Base-by-base conservation (phyloP, 2,113 vertebrate species). In the Lophura nycthemera region DNA sequence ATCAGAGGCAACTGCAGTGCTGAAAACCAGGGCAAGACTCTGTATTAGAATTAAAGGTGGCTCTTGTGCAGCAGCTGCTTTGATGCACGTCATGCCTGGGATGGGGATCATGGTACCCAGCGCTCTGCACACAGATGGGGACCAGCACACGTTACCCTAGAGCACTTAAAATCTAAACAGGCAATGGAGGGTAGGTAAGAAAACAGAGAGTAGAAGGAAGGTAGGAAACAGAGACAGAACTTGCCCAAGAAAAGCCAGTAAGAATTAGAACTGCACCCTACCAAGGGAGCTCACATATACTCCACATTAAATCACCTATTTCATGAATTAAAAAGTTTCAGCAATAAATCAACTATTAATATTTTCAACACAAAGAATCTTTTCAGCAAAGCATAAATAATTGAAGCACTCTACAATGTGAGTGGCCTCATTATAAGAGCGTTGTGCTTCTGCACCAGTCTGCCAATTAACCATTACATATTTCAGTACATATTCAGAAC, bases 21-120 rank as follows among this genome's bases (percentile, higher is more conserved):
- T 95, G 77, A 79, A 96, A 96, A 91, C 25, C 65, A 91, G 92
- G 18, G 24, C 34, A 74, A 95, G 16, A n/a, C 12, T 40, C 32
- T 73, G 29, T 30, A 13, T 95, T 71, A 94, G n/a, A 75, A 36
- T 30, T 63, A 21, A 60, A 52, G 54, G 38, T 18, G 25, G 13
- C 34, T 70, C 32, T 36, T 29, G 40, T 2, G 4, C 0, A 0
- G 50, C 56, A 78, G 69, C 18, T 3, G 0, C 56, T 14, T 50
- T 17, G 42, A 19, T 43, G 47, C 11, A 2, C 18, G 48, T 30
- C 10, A 65, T 9, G 16, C n/a, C 10, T 64, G 4, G 17, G 52
- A 63, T 15, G 9, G n/a, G 56, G 27, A 18, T 59, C 0, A 0
- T 1, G 7, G 29, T n/a, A 45, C 20, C 13, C 4, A 16, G 14